Evolutionary conservation across 2,888 invertebrate genomes (phyloP).

Genomic region (Polydrusus cervinus): DNA sequence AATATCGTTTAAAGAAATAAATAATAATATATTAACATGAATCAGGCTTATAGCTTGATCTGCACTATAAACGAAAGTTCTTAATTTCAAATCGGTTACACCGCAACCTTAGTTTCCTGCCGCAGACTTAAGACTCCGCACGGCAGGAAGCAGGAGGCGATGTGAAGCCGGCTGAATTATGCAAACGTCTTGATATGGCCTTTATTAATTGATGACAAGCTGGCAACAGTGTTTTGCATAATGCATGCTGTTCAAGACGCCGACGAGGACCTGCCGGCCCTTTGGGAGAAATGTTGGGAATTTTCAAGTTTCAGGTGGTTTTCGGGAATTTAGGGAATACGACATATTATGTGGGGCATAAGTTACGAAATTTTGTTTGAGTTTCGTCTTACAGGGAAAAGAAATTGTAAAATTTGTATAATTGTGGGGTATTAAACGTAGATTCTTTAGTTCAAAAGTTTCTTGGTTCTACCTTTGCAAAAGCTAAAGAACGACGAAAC

Average conservation of each 20-base stretch:
- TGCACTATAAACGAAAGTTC: constrained; percentile 11
- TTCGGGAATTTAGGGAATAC: neutral
- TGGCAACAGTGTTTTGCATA: constrained; percentile 69
- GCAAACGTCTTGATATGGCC: constrained; percentile 71
- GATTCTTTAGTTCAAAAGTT: too few species aligned
- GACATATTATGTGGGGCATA: neutral
- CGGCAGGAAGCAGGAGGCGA: constrained; percentile 43
- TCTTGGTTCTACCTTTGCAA: too few species aligned
- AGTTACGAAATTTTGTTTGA: too few species aligned
- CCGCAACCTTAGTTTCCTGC: constrained; percentile 43
- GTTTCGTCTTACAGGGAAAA: neutral
- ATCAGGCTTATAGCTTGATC: too few species aligned
- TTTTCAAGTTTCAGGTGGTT: constrained; percentile 41
- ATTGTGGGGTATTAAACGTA: too few species aligned
- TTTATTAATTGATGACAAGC: constrained; percentile 73
- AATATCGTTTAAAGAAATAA: neutral
- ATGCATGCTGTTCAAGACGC: constrained; percentile 64
- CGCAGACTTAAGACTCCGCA: constrained; percentile 45
- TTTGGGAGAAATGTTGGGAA: constrained; percentile 59
- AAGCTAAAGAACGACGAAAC: too few species aligned
- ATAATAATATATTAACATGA: neutral
- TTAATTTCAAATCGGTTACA: constrained; percentile 49
- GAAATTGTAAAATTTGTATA: too few species aligned
- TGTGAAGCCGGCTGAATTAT: constrained; percentile 59
- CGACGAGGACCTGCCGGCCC: constrained; percentile 63